Base-by-base conservation (phyloP, 2,113 vertebrate genomes). In the Vimba vimba region DNA sequence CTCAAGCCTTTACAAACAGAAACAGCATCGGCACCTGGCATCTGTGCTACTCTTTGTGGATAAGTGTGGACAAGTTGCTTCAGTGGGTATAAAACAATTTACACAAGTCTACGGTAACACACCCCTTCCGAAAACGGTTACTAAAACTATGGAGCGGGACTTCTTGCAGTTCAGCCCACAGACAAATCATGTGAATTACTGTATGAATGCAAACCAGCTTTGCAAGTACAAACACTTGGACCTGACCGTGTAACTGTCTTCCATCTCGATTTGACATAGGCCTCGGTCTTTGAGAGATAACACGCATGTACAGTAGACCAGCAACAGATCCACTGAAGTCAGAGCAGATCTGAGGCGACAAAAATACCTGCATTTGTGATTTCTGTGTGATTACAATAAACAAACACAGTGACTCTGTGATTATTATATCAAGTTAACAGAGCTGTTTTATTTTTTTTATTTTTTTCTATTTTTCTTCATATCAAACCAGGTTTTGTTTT, bases 321-420 rank as follows among this genome's bases (percentile, higher is more conserved):
- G 50, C 27, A 23, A 57, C 50, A 59, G 52, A 79, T 79, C 76
- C 47, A 27, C 45, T 15, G n/a, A 1, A n/a, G 23, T 60, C 23
- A 62, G 60, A 27, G 60, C n/a, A 69, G 19, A 39, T 79, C 77
- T 60, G 77, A 60, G 55, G 39, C 15, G 21, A 36, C 76, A 57
- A 36, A 75, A 80, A 64, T 80, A 64, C 59, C 59, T 80, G 79
- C 79, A 64, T 81, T 81, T 21, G 79, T 47, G 73, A 75, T 47
- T 75, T 75, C 11, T 64, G 13, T 47, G 43, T 64, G 1, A 30
- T 27, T 27, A 81, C 17, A 1, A 81, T 27, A 27, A 64, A 64
- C 39, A 80, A 45, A 64, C 52, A 80, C 39, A 79, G 17, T 55
- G 55, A 59, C 19, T 47, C 47, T 52, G 74, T 76, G 25, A 33